Base-by-base conservation (phyloP, 2,113 vertebrate species). In the Callipepla squamata region DNA sequence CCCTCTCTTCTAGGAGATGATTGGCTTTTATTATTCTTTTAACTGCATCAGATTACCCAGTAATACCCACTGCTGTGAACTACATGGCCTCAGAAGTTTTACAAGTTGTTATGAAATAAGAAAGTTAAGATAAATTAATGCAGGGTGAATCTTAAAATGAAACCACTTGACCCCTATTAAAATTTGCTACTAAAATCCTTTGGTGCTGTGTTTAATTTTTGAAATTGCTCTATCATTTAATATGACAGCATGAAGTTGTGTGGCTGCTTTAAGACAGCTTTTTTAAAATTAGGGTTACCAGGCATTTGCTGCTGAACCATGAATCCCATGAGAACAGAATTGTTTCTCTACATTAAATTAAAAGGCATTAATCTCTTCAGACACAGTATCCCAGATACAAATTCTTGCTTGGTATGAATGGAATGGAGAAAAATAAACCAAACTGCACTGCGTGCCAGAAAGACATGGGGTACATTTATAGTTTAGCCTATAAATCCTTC, bases 101-200 rank as follows among this genome's bases (percentile, higher is more conserved):
- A 79, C 66, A 85, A 89, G 58, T 45, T 87, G 26, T 45, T 32
- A 40, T 28, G 28, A 88, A 75, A 42, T 25, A 40, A 44, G 68
- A 69, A 90, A 83, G 51, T 34, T 82, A 59, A 92, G 61, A 86
- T 36, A 59, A 96, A 92, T 80, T 83, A 75, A 75, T 34, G 30
- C 40, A 65, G 82, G 68, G 68, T 0, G 3, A 86, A 18, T 61
- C 68, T 45, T 65, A 51, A 88, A 75, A 79, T 32, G 16, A 84
- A 94, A 86, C 53, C 20, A 50, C 65, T 85, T 93, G 88, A 94
- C 76, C 85, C 65, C 48, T 42, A 57, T 80, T 81, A 90, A 85
- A 75, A 95, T 78, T 63, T 95, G 44, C 87, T 92, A 58, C 57
- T 72, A 70, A 89, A 23, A 42, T 34, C 4, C 1, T 85, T 91